Percentiles rank a stretch among this genome's conserved stretches.
Conservation (phyloP, 2,797 vertebrate species). For the Eutrigla gurnardus region DNA sequence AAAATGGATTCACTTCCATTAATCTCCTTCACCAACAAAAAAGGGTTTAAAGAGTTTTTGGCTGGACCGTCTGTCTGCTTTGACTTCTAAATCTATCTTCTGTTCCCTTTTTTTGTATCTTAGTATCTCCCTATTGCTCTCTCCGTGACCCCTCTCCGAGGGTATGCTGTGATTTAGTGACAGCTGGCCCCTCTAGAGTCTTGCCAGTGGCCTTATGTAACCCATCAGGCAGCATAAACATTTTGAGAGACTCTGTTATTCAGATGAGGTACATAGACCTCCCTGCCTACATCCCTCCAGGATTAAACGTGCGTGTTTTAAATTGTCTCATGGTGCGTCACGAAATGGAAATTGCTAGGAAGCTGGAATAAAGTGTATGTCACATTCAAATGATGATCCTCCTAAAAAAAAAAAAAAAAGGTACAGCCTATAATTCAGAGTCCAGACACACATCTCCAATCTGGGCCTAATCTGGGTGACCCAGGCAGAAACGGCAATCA, state of each 20-base stretch:
- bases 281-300: constrained; percentile 1
- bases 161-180: constrained; percentile 53
- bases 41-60: constrained; percentile 24
- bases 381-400: constrained; percentile 44
- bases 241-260: constrained; percentile 32
- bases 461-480: constrained; percentile 79
- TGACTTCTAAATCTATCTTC: constrained; percentile 33
- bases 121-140: constrained; percentile 33
- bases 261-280: constrained; percentile 23
- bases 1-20: constrained; percentile 52
- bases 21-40: constrained; percentile 53
- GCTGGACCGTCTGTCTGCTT: constrained; percentile 35
- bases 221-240: constrained; percentile 59
- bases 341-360: background rate
- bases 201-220: constrained; percentile 69
- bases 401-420: constrained; percentile 44
- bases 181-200: constrained; percentile 68
- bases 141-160: constrained; percentile 38
- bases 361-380: constrained; percentile 22
- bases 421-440: constrained; percentile 52
- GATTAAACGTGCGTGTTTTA: constrained; percentile 42
- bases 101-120: constrained; percentile 33
- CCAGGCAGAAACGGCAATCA: constrained; percentile 77
- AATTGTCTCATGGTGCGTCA: constrained; percentile 4
- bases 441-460: constrained; percentile 61